These are phyloP conservation scores for Acanthisitta chloris DNA, from an alignment of 2,113 vertebrate species.

Conservation along the genomic window DNA sequence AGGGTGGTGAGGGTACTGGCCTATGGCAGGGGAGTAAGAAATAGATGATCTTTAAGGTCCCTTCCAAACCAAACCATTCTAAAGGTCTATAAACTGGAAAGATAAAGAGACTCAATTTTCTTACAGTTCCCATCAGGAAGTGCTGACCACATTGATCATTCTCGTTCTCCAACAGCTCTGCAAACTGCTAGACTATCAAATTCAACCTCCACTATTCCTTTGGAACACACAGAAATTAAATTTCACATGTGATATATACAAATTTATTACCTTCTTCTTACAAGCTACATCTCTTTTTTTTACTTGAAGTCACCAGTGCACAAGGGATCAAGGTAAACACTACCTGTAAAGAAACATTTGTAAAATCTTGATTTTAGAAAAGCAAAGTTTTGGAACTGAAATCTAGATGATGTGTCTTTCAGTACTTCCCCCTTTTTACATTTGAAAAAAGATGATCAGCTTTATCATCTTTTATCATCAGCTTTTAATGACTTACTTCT, in stretches of 20 bases:
- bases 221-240: neutral
- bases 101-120: neutral
- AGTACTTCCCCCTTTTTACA: neutral
- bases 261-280: neutral
- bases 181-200: neutral
- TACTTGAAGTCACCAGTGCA: neutral
- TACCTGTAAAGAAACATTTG: neutral
- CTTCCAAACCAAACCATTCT: neutral
- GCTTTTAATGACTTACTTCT: neutral
- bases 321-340: neutral
- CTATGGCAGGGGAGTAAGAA: neutral
- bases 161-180: neutral
- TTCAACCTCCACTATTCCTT: neutral
- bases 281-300: neutral
- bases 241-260: neutral
- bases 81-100: neutral
- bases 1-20: neutral
- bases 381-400: neutral
- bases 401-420: neutral
- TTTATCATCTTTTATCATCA: no score
- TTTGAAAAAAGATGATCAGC: neutral
- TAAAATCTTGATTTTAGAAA: neutral
- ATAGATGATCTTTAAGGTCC: neutral
- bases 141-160: neutral
- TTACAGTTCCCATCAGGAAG: neutral